Base-by-base conservation (phyloP, 2,888 invertebrate genomes). In the Eledona agricola region DNA sequence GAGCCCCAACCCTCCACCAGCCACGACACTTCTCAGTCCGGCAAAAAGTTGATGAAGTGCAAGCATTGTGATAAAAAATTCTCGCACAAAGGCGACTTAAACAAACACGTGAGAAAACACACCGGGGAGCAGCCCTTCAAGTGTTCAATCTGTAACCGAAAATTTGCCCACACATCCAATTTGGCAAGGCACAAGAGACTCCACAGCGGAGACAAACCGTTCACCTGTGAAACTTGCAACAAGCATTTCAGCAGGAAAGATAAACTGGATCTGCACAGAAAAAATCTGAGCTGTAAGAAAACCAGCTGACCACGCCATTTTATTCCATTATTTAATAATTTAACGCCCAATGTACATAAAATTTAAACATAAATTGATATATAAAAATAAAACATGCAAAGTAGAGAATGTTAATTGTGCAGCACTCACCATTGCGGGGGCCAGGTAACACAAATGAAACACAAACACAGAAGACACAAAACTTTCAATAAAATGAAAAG, bases 141-240 rank as follows among this genome's bases (percentile, higher is more conserved):
- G 7, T 76, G 76, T 54, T 35, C 59, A 2, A 58, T 66, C 15
- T 76, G 76, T 51, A 55, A 65, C 2, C 67, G 66, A 43, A 69
- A 63, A 47, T 76, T 76, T 57, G 69, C 72, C 0, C 72, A 75
- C 45, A 73, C 87, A 52, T 88, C 87, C 55, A 89, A 89, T 26
- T 76, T 90, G 62, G 88, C 88, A 67, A 80, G 89, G 34, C 90
- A 91, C 76, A 83, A 87, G 69, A 77, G 88, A 43, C 85, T 88
- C 1, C 90, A 91, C 72, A 87, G 86, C 11, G 89, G 88, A 6
- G 87, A 88, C 65, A 80, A 87, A 11, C 89, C 89, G 1, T 90
- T 88, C 49, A 56, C 59, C 10, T 76, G 76, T 50, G 63, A 66
- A 16, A 59, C 57, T 29, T 76, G 76, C 56, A 63, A 68, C 25